Evolutionary conservation across 2,797 vertebrate species (phyloP), one percentile per base, ranked within the genome.

Genomic region (Anguilla pacifica): DNA sequence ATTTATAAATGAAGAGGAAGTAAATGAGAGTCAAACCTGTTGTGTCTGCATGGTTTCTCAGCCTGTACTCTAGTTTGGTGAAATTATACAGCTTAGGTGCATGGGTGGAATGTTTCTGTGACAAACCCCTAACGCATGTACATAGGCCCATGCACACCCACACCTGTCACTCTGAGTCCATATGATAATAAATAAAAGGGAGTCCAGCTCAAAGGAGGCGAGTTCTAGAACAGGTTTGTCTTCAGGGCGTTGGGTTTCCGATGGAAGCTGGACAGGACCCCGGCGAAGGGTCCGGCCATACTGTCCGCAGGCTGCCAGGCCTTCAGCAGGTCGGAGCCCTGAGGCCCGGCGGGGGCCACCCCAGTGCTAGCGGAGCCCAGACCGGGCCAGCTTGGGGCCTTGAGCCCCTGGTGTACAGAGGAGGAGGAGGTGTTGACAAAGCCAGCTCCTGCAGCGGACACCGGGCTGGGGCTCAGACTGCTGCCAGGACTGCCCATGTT

Each of bases 211-310:
- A 83, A 72, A 59, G 46, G 5, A 25, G 82, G 6, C 57, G 72
- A 92, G 91, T 92, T 95, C 97, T 97, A 99, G 96, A 98, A 99
- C 92, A 98, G 97, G 91, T 99, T 98, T 25, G 97, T 97, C 93
- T 99, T 99, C 91, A 99, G 96, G 74, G 94, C 86, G 88, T 96
- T 97, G 53, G 97, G 97, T 94, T 99, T 99, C 96, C 98, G 95
- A 94, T 99, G 98, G 93, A 99, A 98, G 88, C 97, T 97, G 90
- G 98, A 98, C 87, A 99, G 97, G 64, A 99, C 98, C 10, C 98
- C 97, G 0, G 98, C 97, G 91, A 99, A 99, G 53, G 98, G 98
- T 81, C 98, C 98, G 59, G 96, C 97, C 92, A 98, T 96, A 87
- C 97, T 97, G 92, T 99, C 98, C 5, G 97, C 95, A 0, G 97